Evolutionary conservation across 2,888 invertebrate genomes (phyloP), one percentile per base, ranked within the genome.

Genomic region (Pyrgus malvae): DNA sequence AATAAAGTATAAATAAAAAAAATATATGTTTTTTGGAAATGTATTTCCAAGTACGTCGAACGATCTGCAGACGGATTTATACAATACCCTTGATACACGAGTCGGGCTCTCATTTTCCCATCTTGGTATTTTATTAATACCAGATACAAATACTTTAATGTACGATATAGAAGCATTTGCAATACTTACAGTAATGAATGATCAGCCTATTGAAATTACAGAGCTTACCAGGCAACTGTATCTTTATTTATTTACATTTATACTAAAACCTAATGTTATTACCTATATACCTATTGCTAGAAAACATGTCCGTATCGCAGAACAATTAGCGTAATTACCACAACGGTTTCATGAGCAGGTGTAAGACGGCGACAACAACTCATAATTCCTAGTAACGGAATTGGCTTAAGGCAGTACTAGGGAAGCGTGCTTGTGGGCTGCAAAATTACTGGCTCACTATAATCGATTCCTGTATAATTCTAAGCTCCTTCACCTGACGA

Each of bases 371-470:
- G 73, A 76, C 72, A 68, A 68, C 73, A 62, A 78, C 74, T 84
- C 80, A 84, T 85, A 84, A 87, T 87, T 81, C 79, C 78, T 83
- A 76, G 82, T 80, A 86, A 85, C 85, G 81, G 86, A 76, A 79
- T 76, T 74, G 76, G 80, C 86, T 86, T 78, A 77, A 76, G 84
- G 85, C 83, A 73, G 74, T 80, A 75, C 78, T 78, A 78, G 79
- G 78, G 80, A 85, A 85, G 80, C 83, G 76, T 83, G 83, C 76
- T 76, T 78, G 81, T 83, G 74, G 76, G 74, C 78, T 80, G 80
- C 74, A 65, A 84, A 85, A 85, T 83, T 83, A 79, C 83, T 77
- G 68, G 78, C 78, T 74, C 71, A 69, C 73, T 73, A 72, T 83
- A 84, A 86, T 81, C 76, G 77, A 82, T 76, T 75, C 76, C 73